phyloP scores from a whole-genome alignment of 1,140 invertebrate genomes.

The Rhyzopertha dominica region DNA sequence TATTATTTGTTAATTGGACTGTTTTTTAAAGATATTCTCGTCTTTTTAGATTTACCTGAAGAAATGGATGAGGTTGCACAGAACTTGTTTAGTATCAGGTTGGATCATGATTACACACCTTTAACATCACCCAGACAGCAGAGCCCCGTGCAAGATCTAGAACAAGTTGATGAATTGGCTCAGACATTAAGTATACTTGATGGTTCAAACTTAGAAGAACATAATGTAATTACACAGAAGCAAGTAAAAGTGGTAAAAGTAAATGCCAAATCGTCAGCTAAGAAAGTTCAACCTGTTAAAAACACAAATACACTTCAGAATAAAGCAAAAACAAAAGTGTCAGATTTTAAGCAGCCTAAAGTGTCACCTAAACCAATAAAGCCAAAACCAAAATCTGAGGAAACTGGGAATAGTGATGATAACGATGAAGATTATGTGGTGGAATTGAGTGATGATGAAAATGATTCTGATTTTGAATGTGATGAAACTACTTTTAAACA shows the following conservation, averaged over 20 bases:
- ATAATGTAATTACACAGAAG: slow-evolving; percentile 10
- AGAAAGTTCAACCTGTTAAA: slow-evolving; percentile 1
- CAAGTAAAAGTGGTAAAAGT: slow-evolving; percentile 10
- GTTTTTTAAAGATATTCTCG: neutral
- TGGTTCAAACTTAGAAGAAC: slow-evolving; percentile 14
- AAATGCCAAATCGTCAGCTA: neutral
- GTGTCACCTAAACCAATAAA: neutral
- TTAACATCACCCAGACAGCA: slow-evolving; percentile 53
- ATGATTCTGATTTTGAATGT: slow-evolving; percentile 42
- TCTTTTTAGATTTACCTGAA: slow-evolving; percentile 32
- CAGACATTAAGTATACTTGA: slow-evolving; percentile 41
- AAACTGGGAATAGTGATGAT: slow-evolving; percentile 21
- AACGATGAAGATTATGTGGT: slow-evolving; percentile 31
- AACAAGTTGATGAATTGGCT: slow-evolving; percentile 36
- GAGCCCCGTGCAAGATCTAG: slow-evolving; percentile 1
- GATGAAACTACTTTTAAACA: no score
- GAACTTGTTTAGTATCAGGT: slow-evolving; percentile 53
- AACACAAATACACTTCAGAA: slow-evolving; percentile 10
- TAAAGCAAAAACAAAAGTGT: slow-evolving; percentile 3
- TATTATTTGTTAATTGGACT: neutral
- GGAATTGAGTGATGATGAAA: slow-evolving; percentile 31
- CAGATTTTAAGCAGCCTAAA: slow-evolving; percentile 1
- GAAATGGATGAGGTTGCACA: slow-evolving; percentile 50
- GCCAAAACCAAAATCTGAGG: slow-evolving; percentile 15
- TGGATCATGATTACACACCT: slow-evolving; percentile 64